Base-by-base conservation (phyloP, 2,888 invertebrate species). In the Xestia xanthographa region DNA sequence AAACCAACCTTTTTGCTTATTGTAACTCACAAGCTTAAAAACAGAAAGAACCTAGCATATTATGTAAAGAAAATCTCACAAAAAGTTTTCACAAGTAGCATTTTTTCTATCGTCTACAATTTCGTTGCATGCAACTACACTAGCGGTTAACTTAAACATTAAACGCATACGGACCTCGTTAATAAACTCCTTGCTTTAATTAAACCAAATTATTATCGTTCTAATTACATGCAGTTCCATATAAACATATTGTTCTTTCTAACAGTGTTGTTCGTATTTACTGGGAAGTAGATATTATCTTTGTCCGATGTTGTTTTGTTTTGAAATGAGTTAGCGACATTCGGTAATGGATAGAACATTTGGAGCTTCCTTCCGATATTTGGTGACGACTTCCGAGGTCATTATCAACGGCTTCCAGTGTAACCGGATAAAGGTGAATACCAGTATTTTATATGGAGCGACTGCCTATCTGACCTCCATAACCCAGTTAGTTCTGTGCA, bases 351-450 rank as follows among this genome's bases (percentile, higher is more conserved):
- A 75, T 87, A 69, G 67, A 81, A 79, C 74, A 78, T 56, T 79
- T 79, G 67, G 71, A 56, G 69, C 77, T 80, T 65, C 53, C 72
- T 83, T 86, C 80, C 81, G 65, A 84, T 82, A 50, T 82, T 75
- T 66, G 22, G 5, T 53, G 1, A 9, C 41, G 56, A 70, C 74
- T 75, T 72, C 77, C 68, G 60, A 65, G 43, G n/a, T 66, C 17
- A 73, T 43, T 43, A 29, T 38, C 6, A 29, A 17, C 8, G 17
- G 17, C 17, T 58, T 26, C 17, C 14, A 56, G 14, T 22, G 5
- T 14, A 17, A 56, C 26, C 26, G 56, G 56, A 17, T 29, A 58
- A 12, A 58, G 29, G 17, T 58, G 17, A 58, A 29, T 58, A 29
- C n/a, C 1, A 14, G 26, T 56, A 14, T 56, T 6, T 26, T 2